Base-by-base conservation (phyloP, 2,113 vertebrate genomes). In the Sardina pilchardus region DNA sequence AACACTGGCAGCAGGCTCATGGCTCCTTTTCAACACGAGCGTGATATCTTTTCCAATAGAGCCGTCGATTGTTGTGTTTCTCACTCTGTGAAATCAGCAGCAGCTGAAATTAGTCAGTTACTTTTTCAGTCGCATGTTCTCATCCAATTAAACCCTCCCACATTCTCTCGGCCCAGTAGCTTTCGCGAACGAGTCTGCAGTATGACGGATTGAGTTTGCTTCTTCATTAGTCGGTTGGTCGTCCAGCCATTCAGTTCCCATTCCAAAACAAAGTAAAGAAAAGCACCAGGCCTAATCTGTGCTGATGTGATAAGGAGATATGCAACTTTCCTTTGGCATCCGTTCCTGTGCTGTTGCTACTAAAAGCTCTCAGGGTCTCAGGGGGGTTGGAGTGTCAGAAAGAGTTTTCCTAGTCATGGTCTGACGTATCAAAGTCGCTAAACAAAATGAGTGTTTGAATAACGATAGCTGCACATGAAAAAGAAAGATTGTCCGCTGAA, bases 381-480 rank as follows among this genome's bases (percentile, higher is more conserved):
- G 6, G 14, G 30, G 10, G 71, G 63, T 71, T 34, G 26, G 63
- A 10, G 26, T 71, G 63, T 34, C 71, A 78, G 71, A 36, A 78
- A 78, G 4, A 0, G 71, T 34, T 78, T 78, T 78, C 71, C 12
- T 12, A 78, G 71, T 30, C 71, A 36, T 17, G 71, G 34, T 12
- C 14, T 34, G 42, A 44, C 44, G 82, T 86, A 26, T 75, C 39
- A 34, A 63, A 81, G 67, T 59, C 16, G 21, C 53, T 21, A 88
- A 78, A 21, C 78, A 85, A 80, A 87, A 82, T 45, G 86, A 88
- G 87, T 80, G 87, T 88, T 48, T 84, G 34, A 83, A 84, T 26
- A 85, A 84, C 7, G 88, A 92, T 92, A 90, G 87, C 45, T 67
- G 8, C 6, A 84, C 88, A 5, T 78, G 4, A 71, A 34, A 78